A percentile compares a stretch with the other conserved stretches of the same genome.
phyloP scores from a whole-genome alignment of 2,888 invertebrate genomes.

The Acholoe squamosa region DNA sequence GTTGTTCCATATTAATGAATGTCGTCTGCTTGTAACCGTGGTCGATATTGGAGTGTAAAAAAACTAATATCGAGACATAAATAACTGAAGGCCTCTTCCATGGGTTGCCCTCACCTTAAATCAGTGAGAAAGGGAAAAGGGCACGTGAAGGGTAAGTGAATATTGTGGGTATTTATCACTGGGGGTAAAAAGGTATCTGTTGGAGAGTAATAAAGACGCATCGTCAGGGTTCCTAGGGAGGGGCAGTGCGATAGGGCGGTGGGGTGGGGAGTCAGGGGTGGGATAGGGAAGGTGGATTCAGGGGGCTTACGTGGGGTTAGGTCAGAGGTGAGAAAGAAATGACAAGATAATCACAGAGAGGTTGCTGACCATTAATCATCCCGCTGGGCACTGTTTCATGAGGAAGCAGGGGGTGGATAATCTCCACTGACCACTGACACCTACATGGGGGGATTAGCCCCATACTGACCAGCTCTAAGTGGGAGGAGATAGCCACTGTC shows the following conservation, averaged over 20 bases:
- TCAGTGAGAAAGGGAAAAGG: not conserved
- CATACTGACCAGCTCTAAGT: not conserved
- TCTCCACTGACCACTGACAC: constrained; percentile 34
- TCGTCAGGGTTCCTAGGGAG: not conserved
- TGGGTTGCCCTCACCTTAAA: too few relatives aligned
- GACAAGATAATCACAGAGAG: constrained; percentile 57
- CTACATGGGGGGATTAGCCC: constrained; percentile 31
- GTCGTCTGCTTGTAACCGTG: not conserved
- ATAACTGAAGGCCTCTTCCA: not conserved
- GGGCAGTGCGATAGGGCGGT: not conserved
- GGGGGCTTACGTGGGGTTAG: constrained; percentile 34
- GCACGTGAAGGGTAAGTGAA: not conserved
- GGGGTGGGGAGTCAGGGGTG: not conserved
- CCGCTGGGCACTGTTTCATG: not conserved
- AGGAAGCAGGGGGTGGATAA: not conserved
- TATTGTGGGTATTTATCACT: constrained; percentile 30
- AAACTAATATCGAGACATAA: constrained; percentile 20
- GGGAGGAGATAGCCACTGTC: not conserved
- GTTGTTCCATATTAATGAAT: not conserved
- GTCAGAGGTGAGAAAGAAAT: constrained; percentile 37
- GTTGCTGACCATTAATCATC: constrained; percentile 48
- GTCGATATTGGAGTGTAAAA: not conserved
- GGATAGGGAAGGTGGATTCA: not conserved
- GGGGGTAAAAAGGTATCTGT: not conserved
- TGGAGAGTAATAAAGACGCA: not conserved